Base-by-base conservation (phyloP, 2,888 invertebrate genomes). In the Steinernema carpocapsae region DNA sequence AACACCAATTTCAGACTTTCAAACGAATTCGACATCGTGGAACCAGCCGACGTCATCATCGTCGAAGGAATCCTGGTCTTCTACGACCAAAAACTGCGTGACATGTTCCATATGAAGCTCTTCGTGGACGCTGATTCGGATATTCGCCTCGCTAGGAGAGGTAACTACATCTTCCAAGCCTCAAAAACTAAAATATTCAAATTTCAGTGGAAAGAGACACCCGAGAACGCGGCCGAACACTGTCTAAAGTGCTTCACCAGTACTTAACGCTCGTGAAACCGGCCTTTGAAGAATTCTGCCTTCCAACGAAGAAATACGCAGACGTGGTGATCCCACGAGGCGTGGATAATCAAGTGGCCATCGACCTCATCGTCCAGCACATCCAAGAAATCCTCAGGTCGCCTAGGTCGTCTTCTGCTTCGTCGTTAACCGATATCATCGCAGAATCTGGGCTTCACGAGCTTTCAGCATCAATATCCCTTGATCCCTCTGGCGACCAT, bases 261-360 rank as follows among this genome's bases (percentile, higher is more conserved):
- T 99, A 99, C 89, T 96, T 80, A 32, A 56, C 52, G 7, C 46
- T 71, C 24, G 97, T 99, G 1, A 99, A 99, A 89, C 97, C 97
- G 17, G 97, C 97, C 7, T 99, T 99, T 89, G 99, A 99, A 88
- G 86, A 87, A 83, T 87, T 91, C 75, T 84, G 84, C 75, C 86
- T 92, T 71, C 91, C 95, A 93, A 99, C 99, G 0, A 99, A 99
- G 90, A 97, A 99, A 89, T 97, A 97, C 90, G 97, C 97, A 74
- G 99, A 99, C 90, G 96, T 99, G 71, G 97, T 99, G 87, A 97
- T 99, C 88, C 99, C 99, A 0, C 91, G 97, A 82, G 99, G 97
- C 77, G 97, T 97, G 26, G 99, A 99, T 88, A 99, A 99, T 88
- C 87, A 87, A 76, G 97, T 97, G 89, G 97, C 97, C 81, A 96